These are phyloP conservation scores for Mylabris sibirica DNA, from an alignment of 2,888 invertebrate species.

Conservation along the genomic window DNA sequence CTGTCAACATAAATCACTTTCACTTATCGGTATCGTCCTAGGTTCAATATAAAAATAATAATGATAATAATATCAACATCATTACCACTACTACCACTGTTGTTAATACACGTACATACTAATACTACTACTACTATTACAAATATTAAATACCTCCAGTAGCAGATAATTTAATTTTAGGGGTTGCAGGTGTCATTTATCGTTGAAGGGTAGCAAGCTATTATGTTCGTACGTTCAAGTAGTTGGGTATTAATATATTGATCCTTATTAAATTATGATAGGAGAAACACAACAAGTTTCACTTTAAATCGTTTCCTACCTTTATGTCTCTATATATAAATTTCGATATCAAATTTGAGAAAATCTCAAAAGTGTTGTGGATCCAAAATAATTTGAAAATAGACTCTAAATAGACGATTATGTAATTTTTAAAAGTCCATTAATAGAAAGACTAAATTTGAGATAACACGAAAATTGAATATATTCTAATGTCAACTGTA, in stretches of 20 bases:
- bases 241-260: slow-evolving; percentile 41
- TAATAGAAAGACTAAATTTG: not conserved
- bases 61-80: not conserved
- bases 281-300: slow-evolving; percentile 19
- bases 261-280: slow-evolving; percentile 42
- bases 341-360: not conserved
- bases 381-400: too few relatives aligned
- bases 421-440: not conserved
- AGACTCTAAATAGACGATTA: too few relatives aligned
- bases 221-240: slow-evolving; percentile 31
- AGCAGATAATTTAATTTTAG: slow-evolving; percentile 37
- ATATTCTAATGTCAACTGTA: not conserved
- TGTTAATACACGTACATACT: too few relatives aligned
- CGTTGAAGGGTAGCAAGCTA: slow-evolving; percentile 31
- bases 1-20: slow-evolving; percentile 36
- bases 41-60: slow-evolving; percentile 17
- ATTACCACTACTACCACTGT: not conserved
- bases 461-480: not conserved
- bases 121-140: not conserved
- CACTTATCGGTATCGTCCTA: slow-evolving; percentile 31
- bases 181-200: slow-evolving; percentile 41
- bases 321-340: not conserved
- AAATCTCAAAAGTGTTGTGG: too few relatives aligned
- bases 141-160: slow-evolving; percentile 12
- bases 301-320: slow-evolving; percentile 21